A percentile compares a stretch with the other conserved stretches of the same genome.
Conservation (phyloP, 2,888 invertebrate genomes). For the Ferrisia virgata region DNA sequence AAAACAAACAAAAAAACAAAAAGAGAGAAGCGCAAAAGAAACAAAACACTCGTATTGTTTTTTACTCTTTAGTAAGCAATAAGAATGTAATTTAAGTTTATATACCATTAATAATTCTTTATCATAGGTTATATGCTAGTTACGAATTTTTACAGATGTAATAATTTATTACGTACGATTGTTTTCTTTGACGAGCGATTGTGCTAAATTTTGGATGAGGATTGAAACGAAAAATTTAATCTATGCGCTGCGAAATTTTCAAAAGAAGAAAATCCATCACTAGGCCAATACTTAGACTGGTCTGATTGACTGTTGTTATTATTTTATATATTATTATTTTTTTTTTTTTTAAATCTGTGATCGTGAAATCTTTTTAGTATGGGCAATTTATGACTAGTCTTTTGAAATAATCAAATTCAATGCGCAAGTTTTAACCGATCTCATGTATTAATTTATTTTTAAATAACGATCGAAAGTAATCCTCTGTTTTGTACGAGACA, state of each 20-base stretch:
- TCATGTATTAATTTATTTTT: not conserved
- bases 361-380: conserved; percentile 9
- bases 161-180: not conserved
- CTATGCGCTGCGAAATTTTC: not conserved
- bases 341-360: conserved; percentile 4
- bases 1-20: conserved; percentile 33
- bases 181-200: conserved; percentile 22
- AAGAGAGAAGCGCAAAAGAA: conserved; percentile 35
- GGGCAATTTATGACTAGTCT: not conserved
- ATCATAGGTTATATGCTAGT: conserved; percentile 24
- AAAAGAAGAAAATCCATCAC: not conserved
- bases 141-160: conserved; percentile 31
- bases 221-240: not conserved
- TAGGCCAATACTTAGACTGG: not conserved
- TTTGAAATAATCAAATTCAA: not conserved
- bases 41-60: conserved; percentile 39
- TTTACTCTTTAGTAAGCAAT: conserved; percentile 40
- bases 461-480: not conserved
- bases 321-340: too few relatives aligned
- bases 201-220: not conserved
- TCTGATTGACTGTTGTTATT: conserved; percentile 8
- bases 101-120: conserved; percentile 32
- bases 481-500: not conserved
- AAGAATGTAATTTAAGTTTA: not conserved
- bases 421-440: not conserved